Evolutionary conservation across 2,113 vertebrate genomes (phyloP), one percentile per base, ranked within the genome.

Genomic region (Pelodiscus sinensis): DNA sequence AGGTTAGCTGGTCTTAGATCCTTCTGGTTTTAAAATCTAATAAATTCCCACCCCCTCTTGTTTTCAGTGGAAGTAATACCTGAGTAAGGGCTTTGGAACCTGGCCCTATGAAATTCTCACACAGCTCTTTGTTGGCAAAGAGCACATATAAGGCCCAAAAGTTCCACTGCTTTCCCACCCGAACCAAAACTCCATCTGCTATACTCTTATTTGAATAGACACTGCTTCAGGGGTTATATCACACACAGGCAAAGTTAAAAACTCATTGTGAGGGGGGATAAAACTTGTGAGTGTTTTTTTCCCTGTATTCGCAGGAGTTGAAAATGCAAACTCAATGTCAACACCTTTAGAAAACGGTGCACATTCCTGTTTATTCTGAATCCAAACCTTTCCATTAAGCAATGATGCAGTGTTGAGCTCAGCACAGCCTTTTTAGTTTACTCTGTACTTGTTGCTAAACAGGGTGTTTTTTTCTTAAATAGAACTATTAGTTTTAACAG

Each of bases 321-420:
- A 93, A 95, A 95, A 85, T 50, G 93, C 94, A 88, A 93, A 65
- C 81, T 90, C 95, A 90, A 93, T 89, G 94, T 97, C 96, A 97
- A 96, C 94, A 96, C 79, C 25, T 73, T 92, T 92, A 82, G 92
- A 96, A 95, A 95, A 87, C 62, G 89, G 90, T 90, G 84, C 52
- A 50, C 87, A 51, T 93, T 89, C 96, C 96, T 92, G 92, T 88
- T 62, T 93, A 58, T 87, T 90, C 79, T 94, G 79, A 93, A 82
- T 96, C 94, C 91, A 97, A 94, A 92, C 19, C 52, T 92, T 94
- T 95, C 94, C 55, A 79, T 92, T 93, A 94, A 90, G 71, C 75
- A 88, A 60, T 71, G 73, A 90, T 86, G 92, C 22, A 22, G 68
- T 91, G 27, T 87, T 84, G 56, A 92, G 65, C 78, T 85, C 73